Base-by-base conservation (phyloP, 2,888 invertebrate species). In the Mesorhabditis belari region DNA sequence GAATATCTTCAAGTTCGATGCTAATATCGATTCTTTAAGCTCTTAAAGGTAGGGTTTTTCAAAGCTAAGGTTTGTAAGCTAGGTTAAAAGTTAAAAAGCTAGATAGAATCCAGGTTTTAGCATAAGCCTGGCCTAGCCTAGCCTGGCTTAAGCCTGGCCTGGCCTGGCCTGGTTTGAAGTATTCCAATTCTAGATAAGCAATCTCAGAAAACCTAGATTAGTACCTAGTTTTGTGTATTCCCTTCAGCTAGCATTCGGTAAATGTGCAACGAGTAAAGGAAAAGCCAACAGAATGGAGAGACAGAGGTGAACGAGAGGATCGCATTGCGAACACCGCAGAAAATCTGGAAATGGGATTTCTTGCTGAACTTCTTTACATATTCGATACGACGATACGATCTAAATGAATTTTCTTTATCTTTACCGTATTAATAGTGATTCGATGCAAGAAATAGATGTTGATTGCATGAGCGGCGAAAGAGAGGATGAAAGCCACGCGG, bases 211-310 rank as follows among this genome's bases (percentile, higher is more conserved):
- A n/a, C n/a, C n/a, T n/a, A n/a, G n/a, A n/a, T n/a, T n/a, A n/a
- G n/a, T n/a, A 70, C 70, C 62, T 70, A 55, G 69, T 63, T n/a
- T 26, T 66, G 64, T 1, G 70, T 57, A n/a, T 60, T 64, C 24
- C 69, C 74, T 25, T 73, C 74, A 12, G 73, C 67, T n/a, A 74
- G 64, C 60, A 73, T 67, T 55, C 72, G 65, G 62, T 74, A 74
- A 29, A 74, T 67, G 60, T 71, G 69, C 5, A 73, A 63, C 4
- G 70, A 65, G 59, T 74, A 76, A 28, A 78, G 63, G 69, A 79
- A 76, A n/a, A 76, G 65, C 77, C 77, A 79, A 3, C 73, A 68
- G 56, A 77, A 79, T 17, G 75, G 68, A 29, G 74, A 63, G 4
- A 64, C 67, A 3, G 71, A 66, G n/a, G 68, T 64, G 59, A 76